These are phyloP conservation scores for Globia sparganii DNA, from an alignment of 2,888 invertebrate species.

Conservation along the genomic window DNA sequence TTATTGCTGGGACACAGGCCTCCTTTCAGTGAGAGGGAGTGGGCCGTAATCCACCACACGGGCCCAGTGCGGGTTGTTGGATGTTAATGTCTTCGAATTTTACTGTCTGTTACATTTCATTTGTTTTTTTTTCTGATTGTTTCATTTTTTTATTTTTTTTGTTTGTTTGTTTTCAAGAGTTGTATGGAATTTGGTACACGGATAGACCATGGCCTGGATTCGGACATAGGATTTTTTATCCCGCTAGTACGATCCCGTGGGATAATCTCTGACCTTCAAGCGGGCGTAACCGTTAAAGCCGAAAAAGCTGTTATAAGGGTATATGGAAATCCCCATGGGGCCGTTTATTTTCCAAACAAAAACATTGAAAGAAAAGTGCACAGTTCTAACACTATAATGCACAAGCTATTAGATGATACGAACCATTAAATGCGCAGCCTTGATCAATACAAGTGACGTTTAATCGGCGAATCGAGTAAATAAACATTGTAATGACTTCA, in stretches of 20 bases:
- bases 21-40: too few species aligned
- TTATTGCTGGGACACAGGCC: too few species aligned
- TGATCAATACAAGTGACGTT: constrained; percentile 19
- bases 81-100: too few species aligned
- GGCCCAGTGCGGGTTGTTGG: too few species aligned
- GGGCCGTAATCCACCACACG: too few species aligned
- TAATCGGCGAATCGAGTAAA: constrained; percentile 36
- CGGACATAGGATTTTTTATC: not conserved
- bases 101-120: too few species aligned
- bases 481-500: constrained; percentile 44
- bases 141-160: too few species aligned
- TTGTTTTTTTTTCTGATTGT: too few species aligned
- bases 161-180: too few species aligned
- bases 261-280: not conserved
- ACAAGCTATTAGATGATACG: not conserved
- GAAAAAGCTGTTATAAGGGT: not conserved
- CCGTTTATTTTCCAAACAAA: not conserved
- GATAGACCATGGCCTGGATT: too few species aligned
- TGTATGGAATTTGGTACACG: too few species aligned
- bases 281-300: not conserved
- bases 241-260: not conserved
- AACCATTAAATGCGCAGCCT: constrained; percentile 27
- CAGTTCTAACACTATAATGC: not conserved
- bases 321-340: not conserved
- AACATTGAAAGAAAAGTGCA: not conserved